Evolutionary conservation across 92 coral and sea anemone species (phyloP), one percentile per base, ranked within the genome.

Genomic region (Porites divaricata): DNA sequence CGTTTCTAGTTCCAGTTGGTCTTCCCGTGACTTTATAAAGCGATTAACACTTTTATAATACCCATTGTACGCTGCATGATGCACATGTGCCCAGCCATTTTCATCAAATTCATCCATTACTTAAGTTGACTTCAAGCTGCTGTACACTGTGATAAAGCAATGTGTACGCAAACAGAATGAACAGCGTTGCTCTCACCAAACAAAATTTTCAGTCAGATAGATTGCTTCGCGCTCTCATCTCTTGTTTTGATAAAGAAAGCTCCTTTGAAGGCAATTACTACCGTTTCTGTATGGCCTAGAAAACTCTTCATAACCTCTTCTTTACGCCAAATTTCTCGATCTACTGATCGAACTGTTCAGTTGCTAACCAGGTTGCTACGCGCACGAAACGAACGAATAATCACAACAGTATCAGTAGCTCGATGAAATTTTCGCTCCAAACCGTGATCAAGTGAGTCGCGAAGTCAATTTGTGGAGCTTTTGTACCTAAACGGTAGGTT

Each of bases 41-140:
- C 99, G 94, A 28, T 93, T 85, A 8, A 97, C 96, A 64, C 99
- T 97, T 76, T 97, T 97, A 79, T 95, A 93, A 58, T 97, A 97
- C 49, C 99, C 99, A 72, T 86, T 95, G n/a, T 56, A 93, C 2
- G 99, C 98, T 7, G 99, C 99, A 66, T 97, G 99, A 81, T 97
- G 99, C 61, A 97, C 83, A 81, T 97, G 99, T 19, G 99, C 98
- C 99, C 98, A 97, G 26, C 99, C 99, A 71, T 95, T 92, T 78
- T 89, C 95, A 79, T 97, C 99, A 73, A 97, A 97, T 77, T 97
- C 99, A 49, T 97, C 99, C 99, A 97, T 97, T 63, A 66, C 80
- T 63, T 53, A 53, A 51, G 71, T 56, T 21, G 17, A 52, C 45
- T 35, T 35, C 45, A 41, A 53, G 56, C 53, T 25, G 6, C 20